Evolutionary conservation across 2,888 invertebrate genomes (phyloP).

Genomic region (Meganola albula): DNA sequence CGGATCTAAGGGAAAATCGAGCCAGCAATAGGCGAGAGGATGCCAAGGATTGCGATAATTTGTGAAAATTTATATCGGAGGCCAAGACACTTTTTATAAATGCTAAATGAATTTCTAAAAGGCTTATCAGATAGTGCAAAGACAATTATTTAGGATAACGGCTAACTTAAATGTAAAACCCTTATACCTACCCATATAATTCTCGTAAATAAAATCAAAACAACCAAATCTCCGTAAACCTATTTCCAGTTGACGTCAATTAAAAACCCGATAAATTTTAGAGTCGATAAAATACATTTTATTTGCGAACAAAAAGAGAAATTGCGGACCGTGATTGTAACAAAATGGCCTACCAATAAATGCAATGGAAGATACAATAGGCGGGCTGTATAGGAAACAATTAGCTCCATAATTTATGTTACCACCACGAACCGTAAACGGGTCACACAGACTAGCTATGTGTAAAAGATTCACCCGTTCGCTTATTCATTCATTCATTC

Average conservation of each 20-base stretch:
- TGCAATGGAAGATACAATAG: constrained; percentile 46
- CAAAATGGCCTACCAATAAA: constrained; percentile 40
- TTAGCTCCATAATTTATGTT: constrained; percentile 60
- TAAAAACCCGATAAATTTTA: constrained; percentile 10
- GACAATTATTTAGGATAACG: too few species aligned
- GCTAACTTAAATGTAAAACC: too few species aligned
- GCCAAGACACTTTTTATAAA: too few species aligned
- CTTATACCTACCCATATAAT: too few species aligned
- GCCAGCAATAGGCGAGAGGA: too few species aligned
- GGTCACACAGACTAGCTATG: constrained; percentile 32
- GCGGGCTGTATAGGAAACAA: constrained; percentile 59
- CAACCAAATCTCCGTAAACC: not conserved
- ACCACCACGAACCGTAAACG: constrained; percentile 41
- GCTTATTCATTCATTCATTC: constrained; percentile 19
- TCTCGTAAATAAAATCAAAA: too few species aligned
- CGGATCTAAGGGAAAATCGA: too few species aligned
- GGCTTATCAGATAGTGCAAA: too few species aligned
- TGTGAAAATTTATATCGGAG: too few species aligned
- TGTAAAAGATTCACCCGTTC: constrained; percentile 18
- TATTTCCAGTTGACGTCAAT: constrained; percentile 3
- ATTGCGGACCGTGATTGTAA: constrained; percentile 28
- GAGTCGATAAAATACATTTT: constrained; percentile 26
- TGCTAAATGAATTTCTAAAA: too few species aligned
- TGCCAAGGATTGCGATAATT: too few species aligned
- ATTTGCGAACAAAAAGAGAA: constrained; percentile 25